Evolutionary conservation across 2,797 vertebrate genomes (phyloP), one percentile per base, ranked within the genome.

Genomic region (Loriculus beryllinus): DNA sequence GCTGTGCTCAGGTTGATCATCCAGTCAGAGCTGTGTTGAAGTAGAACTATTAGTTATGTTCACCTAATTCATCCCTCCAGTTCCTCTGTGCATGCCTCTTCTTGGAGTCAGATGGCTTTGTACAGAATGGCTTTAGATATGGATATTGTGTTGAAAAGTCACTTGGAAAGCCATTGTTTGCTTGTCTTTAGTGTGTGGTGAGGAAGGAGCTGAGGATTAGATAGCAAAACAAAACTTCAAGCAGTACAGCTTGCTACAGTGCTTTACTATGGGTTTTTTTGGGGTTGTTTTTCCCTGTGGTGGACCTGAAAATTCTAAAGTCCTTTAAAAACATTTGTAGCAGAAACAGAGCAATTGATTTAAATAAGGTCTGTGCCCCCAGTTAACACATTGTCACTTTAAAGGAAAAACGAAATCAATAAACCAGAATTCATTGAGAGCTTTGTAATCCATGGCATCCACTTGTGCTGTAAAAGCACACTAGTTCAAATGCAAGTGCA

Each of bases 1-100:
- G 12, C 23, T 33, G 10, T n/a, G 43, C 31, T 84, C 12, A 12
- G 18, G 11, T 57, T 0, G 2, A 14, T 86, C 0, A 1, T 10
- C 1, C 3, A 60, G 21, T 84, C 64, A 47, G 43, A 86, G 48
- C 45, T 70, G 1, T 12, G 14, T 31, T 68, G 17, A 43, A 56
- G 51, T 25, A 28, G 45, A 57, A 3, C 31, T 84, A 3, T 28
- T 62, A 29, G 42, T 15, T 29, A 14, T 21, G 51, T 28, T 79
- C 8, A 12, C 15, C n/a, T 42, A 4, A 54, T 80, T 85, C 12
- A 2, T 39, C 51, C 48, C 25, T 91, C 15, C 33, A 48, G 49
- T 16, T 82, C 16, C 52, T 76, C 22, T 35, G 17, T 62, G 43
- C 2, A 0, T 63, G 29, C 31, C 22, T 80, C 16, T 71, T 37